Conservation (phyloP, 2,113 vertebrate species). For the Anser brachyrhynchus region DNA sequence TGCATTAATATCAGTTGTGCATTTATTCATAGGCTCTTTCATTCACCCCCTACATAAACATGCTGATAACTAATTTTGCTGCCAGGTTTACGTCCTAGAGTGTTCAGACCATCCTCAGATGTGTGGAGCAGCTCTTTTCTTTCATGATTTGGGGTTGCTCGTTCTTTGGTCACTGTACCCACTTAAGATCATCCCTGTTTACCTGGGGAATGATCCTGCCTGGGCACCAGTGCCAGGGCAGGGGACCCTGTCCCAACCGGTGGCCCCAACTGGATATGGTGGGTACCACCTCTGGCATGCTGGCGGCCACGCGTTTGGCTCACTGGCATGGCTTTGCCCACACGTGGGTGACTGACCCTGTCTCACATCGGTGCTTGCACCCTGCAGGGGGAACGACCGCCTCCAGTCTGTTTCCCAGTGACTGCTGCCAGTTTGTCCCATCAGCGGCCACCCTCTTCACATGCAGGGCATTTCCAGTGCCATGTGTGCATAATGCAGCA, state of each 20-base stretch:
- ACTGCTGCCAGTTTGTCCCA: not conserved
- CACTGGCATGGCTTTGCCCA: not conserved
- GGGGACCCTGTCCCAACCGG: not conserved
- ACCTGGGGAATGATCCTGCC: not conserved
- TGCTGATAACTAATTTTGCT: not conserved
- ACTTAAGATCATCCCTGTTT: not conserved
- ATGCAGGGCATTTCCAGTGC: not conserved
- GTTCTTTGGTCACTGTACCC: not conserved
- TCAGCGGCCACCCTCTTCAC: not conserved
- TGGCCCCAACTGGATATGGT: not conserved
- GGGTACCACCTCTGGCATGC: not conserved
- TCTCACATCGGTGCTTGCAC: not conserved
- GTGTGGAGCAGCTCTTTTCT: not conserved
- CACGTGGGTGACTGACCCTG: accelerated
- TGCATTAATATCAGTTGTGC: not conserved
- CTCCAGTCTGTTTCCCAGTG: not conserved
- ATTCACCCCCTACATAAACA: not conserved
- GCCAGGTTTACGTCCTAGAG: not conserved
- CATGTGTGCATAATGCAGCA: accelerated
- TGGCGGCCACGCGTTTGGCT: accelerated
- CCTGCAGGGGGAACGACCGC: not conserved
- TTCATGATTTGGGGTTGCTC: not conserved
- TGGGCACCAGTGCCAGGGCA: not conserved
- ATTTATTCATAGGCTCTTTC: not conserved
- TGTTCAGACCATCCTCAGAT: not conserved